Base-by-base conservation (phyloP, 2,113 vertebrate genomes). In the Scomber japonicus region DNA sequence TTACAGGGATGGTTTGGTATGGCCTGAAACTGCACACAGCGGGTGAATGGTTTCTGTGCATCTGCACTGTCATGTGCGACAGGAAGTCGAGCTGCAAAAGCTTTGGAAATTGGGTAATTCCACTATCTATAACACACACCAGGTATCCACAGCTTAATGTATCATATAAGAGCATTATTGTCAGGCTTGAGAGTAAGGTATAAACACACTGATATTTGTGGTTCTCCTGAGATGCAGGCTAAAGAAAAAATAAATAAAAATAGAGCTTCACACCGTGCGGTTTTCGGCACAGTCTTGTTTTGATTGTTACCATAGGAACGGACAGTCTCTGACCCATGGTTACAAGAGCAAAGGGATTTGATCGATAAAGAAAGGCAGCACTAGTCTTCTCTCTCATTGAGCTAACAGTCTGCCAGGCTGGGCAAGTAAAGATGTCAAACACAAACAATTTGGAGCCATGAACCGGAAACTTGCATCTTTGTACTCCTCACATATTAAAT, bases 231-330 rank as follows among this genome's bases (percentile, higher is more conserved):
- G 64, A 80, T 40, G 53, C 65, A 65, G 72, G 65, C 48, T 54
- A 53, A 87, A 75, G 9, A 40, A 40, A 40, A 40, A 83, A 71
- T 27, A 87, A 75, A 8, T 9, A 40, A 40, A 40, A 83, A 71
- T 27, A 2, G 17, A 86, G 85, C 74, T 55, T 74, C 73, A 14
- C 14, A 21, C 74, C 30, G 53, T 31, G 44, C 44, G 54, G 31
- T 60, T 63, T 27, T 70, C n/a, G 21, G 73, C 71, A 60, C 35
- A 59, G 60, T 53, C 87, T 79, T 89, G 79, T 89, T 90, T 89
- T 88, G 80, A 90, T 83, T 31, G 88, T 93, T 81, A 83, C 93
- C 68, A 92, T 91, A 87, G 92, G 57, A 93, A 94, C 93, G 57
- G 74, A 31, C 75, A 40, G 69, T 80, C 51, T 81, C 81, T 87